phyloP scores from a whole-genome alignment of 2,113 vertebrate genomes.

The Nothoprocta pentlandii region DNA sequence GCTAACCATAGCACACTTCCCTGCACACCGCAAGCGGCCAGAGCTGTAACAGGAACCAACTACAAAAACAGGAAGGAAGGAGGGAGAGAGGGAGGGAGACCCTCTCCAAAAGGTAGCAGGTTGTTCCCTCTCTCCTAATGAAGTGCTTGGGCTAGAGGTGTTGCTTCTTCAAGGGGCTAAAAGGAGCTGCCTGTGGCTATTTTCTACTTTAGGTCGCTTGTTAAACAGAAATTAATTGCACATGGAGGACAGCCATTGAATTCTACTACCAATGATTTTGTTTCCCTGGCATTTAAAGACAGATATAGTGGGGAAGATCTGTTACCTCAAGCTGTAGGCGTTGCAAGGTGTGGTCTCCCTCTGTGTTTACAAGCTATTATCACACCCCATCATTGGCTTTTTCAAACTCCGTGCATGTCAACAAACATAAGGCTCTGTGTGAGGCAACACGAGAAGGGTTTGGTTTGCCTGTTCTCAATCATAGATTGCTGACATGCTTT shows the following conservation, averaged over 20 bases:
- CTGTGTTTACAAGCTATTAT: constrained; percentile 7
- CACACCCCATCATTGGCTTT: background rate
- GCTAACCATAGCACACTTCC: fast-evolving
- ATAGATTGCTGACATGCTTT: constrained; percentile 14
- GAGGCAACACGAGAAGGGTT: constrained; percentile 15
- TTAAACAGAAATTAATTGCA: constrained; percentile 6
- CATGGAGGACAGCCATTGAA: background rate
- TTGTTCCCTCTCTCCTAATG: background rate
- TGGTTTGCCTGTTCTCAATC: constrained; percentile 43
- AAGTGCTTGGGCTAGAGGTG: background rate
- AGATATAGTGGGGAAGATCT: background rate
- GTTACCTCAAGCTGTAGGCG: background rate
- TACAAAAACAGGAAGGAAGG: background rate
- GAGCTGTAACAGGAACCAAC: fast-evolving
- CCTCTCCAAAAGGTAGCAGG: fast-evolving
- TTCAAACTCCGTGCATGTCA: constrained; percentile 40
- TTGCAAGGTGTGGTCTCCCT: background rate
- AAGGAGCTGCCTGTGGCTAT: background rate
- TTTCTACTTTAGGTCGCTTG: constrained; percentile 31
- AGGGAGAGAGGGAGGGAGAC: background rate
- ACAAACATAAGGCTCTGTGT: constrained; percentile 35
- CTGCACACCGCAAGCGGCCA: background rate
- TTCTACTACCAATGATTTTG: background rate
- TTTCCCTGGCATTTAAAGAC: constrained; percentile 8
- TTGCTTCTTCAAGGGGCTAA: constrained; percentile 29